phyloP scores from a whole-genome alignment of 1,140 invertebrate genomes.

The Littorina saxatilis region DNA sequence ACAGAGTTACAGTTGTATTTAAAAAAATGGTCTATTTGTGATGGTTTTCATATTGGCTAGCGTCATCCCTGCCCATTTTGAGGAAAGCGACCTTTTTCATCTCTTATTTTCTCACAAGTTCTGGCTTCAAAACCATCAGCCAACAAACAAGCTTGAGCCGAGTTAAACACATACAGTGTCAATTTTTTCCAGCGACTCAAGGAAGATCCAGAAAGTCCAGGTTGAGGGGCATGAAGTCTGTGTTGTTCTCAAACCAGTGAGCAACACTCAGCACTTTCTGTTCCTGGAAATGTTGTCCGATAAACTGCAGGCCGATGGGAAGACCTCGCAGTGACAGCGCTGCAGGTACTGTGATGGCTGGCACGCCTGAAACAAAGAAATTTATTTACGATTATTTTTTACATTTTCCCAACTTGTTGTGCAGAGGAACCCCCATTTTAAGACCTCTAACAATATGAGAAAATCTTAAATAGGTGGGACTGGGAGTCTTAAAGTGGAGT shows the following conservation, averaged over 20 bases:
- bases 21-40: background rate
- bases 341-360: slow-evolving; percentile 93
- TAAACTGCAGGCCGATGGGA: slow-evolving; percentile 95
- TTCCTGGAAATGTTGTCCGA: slow-evolving; percentile 89
- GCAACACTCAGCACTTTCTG: slow-evolving; percentile 86
- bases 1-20: slow-evolving; percentile 80
- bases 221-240: slow-evolving; percentile 62
- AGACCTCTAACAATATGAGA: too few species aligned
- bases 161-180: background rate
- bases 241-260: slow-evolving; percentile 86
- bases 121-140: too few species aligned
- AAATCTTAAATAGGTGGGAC: background rate
- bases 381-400: background rate
- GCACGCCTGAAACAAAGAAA: slow-evolving; percentile 81
- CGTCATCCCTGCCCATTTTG: too few species aligned
- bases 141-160: too few species aligned
- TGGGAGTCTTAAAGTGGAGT: background rate
- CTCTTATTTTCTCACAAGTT: too few species aligned
- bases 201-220: slow-evolving; percentile 55
- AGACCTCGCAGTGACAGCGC: slow-evolving; percentile 85
- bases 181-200: background rate
- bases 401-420: too few species aligned
- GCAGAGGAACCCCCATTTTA: too few species aligned
- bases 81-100: too few species aligned
- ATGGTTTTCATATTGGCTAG: too few species aligned